Base-by-base conservation (phyloP, 2,888 invertebrate genomes). In the Clepsis dumicolana region DNA sequence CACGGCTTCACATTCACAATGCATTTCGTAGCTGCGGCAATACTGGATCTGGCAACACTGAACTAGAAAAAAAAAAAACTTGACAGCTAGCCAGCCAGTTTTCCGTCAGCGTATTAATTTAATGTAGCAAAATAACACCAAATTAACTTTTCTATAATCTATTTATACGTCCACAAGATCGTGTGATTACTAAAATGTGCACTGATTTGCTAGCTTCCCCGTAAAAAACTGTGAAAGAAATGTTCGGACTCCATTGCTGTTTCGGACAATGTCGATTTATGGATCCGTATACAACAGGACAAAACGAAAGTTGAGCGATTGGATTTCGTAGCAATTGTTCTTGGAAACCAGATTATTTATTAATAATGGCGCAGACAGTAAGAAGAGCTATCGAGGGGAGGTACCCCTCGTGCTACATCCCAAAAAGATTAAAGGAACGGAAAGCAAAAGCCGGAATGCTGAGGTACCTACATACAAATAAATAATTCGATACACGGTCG, bases 361-460 rank as follows among this genome's bases (percentile, higher is more conserved):
- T 81, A 75, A 66, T 85, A 86, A 97, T 97, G 97, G 96, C 96
- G 77, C 96, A 96, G 87, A 96, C 96, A 29, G 94, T 95, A 72
- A 94, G 96, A 84, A 94, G 94, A 76, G 94, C 96, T 63, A 94
- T 97, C 70, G 97, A 96, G 80, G 97, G 97, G 69, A 94, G 94
- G 75, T 95, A 95, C 82, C 97, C 97, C 61, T 95, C 97, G n/a
- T 97, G 97, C 84, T 96, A 97, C 71, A 94, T 95, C 76, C 94
- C 93, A 53, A 94, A 94, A 71, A 95, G 97, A 73, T 89, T 97
- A 62, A 96, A 97, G 77, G 97, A 97, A 77, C 94, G 97, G 70
- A 94, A 95, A 74, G 95, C 95, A 0, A 96, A 96, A 82, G 95
- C 95, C 4, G 95, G 94, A 83, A 95, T 95, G 59, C 78, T 94